Evolutionary conservation across 2,888 invertebrate genomes (phyloP).

Genomic region (Nymphalis c-album): DNA sequence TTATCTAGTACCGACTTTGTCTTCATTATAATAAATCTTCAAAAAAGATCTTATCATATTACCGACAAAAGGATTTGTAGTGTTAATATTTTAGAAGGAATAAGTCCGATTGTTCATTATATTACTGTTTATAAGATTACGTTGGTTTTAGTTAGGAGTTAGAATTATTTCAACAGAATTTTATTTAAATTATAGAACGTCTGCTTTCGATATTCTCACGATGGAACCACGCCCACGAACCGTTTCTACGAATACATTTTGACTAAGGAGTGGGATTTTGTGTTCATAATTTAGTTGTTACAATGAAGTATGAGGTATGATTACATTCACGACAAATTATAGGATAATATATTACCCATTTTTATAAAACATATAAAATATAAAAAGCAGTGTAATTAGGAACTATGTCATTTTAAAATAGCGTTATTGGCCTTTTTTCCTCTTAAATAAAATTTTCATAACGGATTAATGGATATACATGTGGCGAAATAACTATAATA

Average conservation of each 20-base stretch:
- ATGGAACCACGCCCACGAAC: conserved; percentile 57
- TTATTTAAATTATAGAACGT: conserved; percentile 3
- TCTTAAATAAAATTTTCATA: no score
- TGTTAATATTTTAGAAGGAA: conserved; percentile 12
- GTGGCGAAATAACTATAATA: no score
- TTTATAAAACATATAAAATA: no score
- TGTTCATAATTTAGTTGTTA: conserved; percentile 67
- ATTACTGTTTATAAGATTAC: neutral
- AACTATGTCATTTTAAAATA: no score
- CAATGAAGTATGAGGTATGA: conserved; percentile 47
- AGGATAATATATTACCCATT: no score
- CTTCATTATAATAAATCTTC: conserved; percentile 73
- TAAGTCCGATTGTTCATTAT: neutral
- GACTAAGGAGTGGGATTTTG: conserved; percentile 64
- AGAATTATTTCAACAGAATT: neutral
- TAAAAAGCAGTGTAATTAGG: no score
- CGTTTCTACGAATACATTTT: conserved; percentile 71
- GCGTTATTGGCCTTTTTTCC: no score
- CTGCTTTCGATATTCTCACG: conserved; percentile 70
- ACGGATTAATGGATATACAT: no score
- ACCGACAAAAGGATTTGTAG: conserved; percentile 56
- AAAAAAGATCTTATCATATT: conserved; percentile 56
- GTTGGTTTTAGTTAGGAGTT: neutral
- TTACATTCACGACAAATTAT: conserved; percentile 47
- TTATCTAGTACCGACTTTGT: conserved; percentile 72